Base-by-base conservation (phyloP, 2,888 invertebrate genomes). In the Pollenia angustigena region DNA sequence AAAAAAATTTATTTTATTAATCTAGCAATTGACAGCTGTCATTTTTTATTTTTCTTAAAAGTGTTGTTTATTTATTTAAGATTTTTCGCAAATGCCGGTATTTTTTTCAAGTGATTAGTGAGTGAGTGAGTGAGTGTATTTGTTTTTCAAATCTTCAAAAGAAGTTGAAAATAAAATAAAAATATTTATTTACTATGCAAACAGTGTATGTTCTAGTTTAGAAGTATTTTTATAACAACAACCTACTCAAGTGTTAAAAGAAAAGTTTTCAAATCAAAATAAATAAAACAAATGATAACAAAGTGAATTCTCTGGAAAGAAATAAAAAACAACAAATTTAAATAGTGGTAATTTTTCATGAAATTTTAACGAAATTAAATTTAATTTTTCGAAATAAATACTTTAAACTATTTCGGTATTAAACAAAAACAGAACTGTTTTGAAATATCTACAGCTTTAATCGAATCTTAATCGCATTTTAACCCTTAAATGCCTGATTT, bases 1-100 rank as follows among this genome's bases (percentile, higher is more conserved):
- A 75, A 74, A 32, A 32, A 32, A 32, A 6, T 32, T 32, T 32
- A 2, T 6, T 54, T 68, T 75, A 50, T 62, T 72, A 75, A 71
- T 72, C 62, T 72, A 68, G 42, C 76, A 79, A 79, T 75, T 82
- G 85, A 82, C 85, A 79, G 82, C 78, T 86, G 85, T 79, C 82
- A 80, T 32, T 56, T 69, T 48, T 23, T 46, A 10, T 69, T 16
- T 32, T 46, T 18, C 44, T 16, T 64, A 71, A 50, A 60, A 46
- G 74, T 75, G 60, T 44, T 68, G 84, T 64, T 50, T 23, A 76
- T 72, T 72, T 42, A 74, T 58, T 72, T 58, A 46, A 58, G 44
- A 56, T 6, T 50, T 32, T n/a, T 66, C 16, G 56, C 6, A 44
- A 10, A 14, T 16, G 23, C 16, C 2, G 42, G 4, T 1, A 40